Conservation (phyloP, 2,797 vertebrate genomes). For the Gallinago solitaria region DNA sequence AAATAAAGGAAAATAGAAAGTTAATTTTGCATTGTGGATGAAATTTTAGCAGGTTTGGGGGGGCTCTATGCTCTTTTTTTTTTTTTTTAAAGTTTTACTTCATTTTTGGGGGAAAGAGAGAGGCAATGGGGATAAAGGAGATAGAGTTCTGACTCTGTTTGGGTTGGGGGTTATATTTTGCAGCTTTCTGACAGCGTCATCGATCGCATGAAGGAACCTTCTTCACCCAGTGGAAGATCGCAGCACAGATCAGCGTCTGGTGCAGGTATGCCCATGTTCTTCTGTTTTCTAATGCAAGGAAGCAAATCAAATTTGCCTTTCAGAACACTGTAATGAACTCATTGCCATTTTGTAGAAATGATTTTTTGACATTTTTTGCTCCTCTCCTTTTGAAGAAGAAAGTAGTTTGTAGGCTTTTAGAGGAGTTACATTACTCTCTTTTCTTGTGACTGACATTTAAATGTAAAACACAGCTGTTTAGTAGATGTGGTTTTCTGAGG, state of each 20-base stretch:
- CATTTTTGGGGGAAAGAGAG: rapidly evolving
- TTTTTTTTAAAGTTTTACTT: rapidly evolving
- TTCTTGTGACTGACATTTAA: not conserved
- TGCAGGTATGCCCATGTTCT: slow-evolving; percentile 63
- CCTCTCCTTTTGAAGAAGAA: not conserved
- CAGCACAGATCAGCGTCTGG: slow-evolving; percentile 32
- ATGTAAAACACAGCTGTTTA: not conserved
- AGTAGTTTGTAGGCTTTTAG: not conserved
- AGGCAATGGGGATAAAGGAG: rapidly evolving
- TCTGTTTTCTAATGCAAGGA: rapidly evolving
- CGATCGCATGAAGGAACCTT: slow-evolving; percentile 92
- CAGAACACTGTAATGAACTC: not conserved
- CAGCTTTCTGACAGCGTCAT: slow-evolving; percentile 96
- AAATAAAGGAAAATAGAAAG: too few relatives aligned
- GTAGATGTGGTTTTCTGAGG: not conserved
- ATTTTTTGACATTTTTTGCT: not conserved
- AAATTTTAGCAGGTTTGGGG: not conserved
- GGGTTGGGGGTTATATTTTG: not conserved
- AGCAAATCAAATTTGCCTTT: not conserved
- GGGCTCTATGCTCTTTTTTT: not conserved
- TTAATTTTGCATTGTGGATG: too few relatives aligned
- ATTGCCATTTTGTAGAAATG: not conserved
- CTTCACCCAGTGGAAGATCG: slow-evolving; percentile 39
- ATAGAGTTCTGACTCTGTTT: not conserved
- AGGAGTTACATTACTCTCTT: not conserved